These are phyloP conservation scores for Hippocampus barbouri DNA, from an alignment of 2,113 vertebrate species.

Conservation along the genomic window DNA sequence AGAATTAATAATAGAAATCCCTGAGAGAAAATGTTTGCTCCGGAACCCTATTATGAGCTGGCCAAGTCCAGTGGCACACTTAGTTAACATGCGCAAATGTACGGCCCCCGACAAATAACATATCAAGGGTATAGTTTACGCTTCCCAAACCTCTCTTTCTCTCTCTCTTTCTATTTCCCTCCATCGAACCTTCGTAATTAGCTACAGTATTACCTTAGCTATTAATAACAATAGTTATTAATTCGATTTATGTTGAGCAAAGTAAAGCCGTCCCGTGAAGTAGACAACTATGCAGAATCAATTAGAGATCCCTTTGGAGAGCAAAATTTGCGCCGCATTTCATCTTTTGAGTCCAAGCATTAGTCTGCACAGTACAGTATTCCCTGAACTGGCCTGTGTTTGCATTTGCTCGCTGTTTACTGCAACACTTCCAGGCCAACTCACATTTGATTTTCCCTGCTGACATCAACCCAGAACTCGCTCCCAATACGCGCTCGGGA, in stretches of 20 bases:
- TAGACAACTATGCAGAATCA: conserved; percentile 55
- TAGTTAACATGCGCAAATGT: conserved; percentile 71
- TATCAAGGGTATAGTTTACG: conserved; percentile 54
- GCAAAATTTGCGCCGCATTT: conserved; percentile 52
- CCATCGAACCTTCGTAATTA: neutral
- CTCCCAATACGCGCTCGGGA: conserved; percentile 50
- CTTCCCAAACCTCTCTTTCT: conserved; percentile 40
- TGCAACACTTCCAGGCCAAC: conserved; percentile 70
- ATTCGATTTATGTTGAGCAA: conserved; percentile 17
- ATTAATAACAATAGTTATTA: neutral
- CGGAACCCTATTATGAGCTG: conserved; percentile 63
- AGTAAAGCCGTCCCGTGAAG: conserved; percentile 48
- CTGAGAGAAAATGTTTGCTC: conserved; percentile 69
- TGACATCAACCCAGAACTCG: conserved; percentile 57
- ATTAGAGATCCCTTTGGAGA: conserved; percentile 58
- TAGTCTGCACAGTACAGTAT: conserved; percentile 57
- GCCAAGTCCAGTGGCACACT: conserved; percentile 68
- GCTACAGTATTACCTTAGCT: neutral
- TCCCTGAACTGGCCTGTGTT: conserved; percentile 64
- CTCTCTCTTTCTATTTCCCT: conserved; percentile 46
- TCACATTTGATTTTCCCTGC: conserved; percentile 62
- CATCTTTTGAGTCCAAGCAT: conserved; percentile 60
- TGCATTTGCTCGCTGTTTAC: conserved; percentile 66
- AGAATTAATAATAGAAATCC: conserved; percentile 76
- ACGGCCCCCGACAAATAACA: conserved; percentile 71